Conservation (phyloP, 2,797 vertebrate genomes). For the Cynopterus sphinx region DNA sequence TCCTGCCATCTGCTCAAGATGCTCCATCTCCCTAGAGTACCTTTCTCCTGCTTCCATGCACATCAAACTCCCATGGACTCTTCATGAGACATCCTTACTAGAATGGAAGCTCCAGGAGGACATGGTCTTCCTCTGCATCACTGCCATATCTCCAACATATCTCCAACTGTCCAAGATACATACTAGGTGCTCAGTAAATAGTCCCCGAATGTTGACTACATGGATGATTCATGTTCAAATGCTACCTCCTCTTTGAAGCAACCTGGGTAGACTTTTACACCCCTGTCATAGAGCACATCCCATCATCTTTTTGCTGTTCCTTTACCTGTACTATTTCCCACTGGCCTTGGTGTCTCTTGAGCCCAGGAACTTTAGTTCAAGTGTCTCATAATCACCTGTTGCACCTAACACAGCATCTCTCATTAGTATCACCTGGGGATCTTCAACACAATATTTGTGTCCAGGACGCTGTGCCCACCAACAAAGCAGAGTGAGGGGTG, state of each 20-base stretch:
- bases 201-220: not conserved
- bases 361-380: not conserved
- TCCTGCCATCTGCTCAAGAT: not conserved
- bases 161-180: not conserved
- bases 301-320: not conserved
- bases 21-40: not conserved
- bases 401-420: not conserved
- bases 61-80: not conserved
- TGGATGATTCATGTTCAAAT: not conserved
- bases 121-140: not conserved
- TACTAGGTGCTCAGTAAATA: not conserved
- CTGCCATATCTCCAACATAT: not conserved
- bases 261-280: not conserved
- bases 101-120: not conserved
- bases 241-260: not conserved
- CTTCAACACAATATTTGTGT: not conserved
- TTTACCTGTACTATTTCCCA: not conserved
- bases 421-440: not conserved
- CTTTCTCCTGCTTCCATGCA: not conserved
- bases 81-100: not conserved
- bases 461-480: not conserved
- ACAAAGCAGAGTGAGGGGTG: not conserved
- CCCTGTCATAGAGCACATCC: not conserved
- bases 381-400: not conserved
- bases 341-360: not conserved